Percentiles rank a stretch among this genome's conserved stretches.
Conservation (phyloP, 2,888 invertebrate genomes). For the Drosophila macrospina region DNA sequence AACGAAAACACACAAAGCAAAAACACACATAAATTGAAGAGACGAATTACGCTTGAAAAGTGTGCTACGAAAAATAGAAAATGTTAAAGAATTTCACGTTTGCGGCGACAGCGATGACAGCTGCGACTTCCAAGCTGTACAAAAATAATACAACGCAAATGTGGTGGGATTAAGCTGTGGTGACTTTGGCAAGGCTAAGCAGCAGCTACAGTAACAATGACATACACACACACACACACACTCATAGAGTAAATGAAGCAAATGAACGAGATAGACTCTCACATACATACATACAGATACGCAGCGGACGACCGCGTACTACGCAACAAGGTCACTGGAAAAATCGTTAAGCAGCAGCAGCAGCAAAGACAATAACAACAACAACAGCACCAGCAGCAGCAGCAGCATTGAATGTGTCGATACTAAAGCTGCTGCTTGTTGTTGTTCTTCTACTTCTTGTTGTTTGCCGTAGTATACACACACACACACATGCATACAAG, state of each 20-base stretch:
- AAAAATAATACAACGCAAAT: slow-evolving; percentile 44
- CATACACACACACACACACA: slow-evolving; percentile 38
- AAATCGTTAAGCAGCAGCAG: slow-evolving; percentile 83
- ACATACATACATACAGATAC: slow-evolving; percentile 23
- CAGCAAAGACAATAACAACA: slow-evolving; percentile 32
- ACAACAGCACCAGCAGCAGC: slow-evolving; percentile 29
- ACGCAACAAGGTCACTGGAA: slow-evolving; percentile 86
- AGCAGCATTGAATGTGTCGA: slow-evolving; percentile 45
- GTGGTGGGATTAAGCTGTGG: slow-evolving; percentile 34
- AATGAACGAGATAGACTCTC: slow-evolving; percentile 23
- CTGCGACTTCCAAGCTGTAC: slow-evolving; percentile 46
- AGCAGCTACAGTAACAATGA: slow-evolving; percentile 40
- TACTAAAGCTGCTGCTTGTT: slow-evolving; percentile 30
- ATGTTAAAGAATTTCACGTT: slow-evolving; percentile 14
- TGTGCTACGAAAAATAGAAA: slow-evolving; percentile 53
- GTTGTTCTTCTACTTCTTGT: slow-evolving; percentile 5
- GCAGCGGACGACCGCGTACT: slow-evolving; percentile 75
- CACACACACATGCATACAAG: slow-evolving; percentile 5
- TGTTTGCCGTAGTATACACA: slow-evolving; percentile 42
- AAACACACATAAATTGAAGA: too few species aligned
- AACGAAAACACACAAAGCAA: not conserved
- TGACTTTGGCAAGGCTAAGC: slow-evolving; percentile 56
- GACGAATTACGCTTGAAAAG: slow-evolving; percentile 54
- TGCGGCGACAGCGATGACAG: slow-evolving; percentile 37
- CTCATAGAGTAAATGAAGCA: not conserved